Base-by-base conservation (phyloP, 1,140 invertebrate species). In the Leucophenga varia region DNA sequence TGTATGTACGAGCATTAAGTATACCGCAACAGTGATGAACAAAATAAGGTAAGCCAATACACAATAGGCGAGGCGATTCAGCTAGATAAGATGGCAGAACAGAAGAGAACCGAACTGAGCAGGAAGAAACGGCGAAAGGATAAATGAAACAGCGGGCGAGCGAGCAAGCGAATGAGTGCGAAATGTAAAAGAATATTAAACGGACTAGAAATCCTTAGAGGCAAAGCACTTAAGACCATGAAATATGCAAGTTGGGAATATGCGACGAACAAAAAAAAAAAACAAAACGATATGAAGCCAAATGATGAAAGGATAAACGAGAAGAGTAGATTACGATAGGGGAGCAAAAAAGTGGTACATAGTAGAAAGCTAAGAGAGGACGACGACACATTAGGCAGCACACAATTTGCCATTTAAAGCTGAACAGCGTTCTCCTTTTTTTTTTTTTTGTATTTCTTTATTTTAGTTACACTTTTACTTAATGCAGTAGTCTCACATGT, bases 201-300 rank as follows among this genome's bases (percentile, higher is more conserved):
- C 52, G 49, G 52, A 60, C 52, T 67, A 52, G 54, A 65, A 59
- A 58, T 56, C 58, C n/a, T n/a, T n/a, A n/a, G n/a, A n/a, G n/a
- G n/a, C n/a, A 65, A 67, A 67, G 63, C 64, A 65, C 61, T 67
- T 65, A 65, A 56, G 63, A 58, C 63, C 61, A 65, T 65, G 61
- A 65, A 65, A 67, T 65, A 65, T 67, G 61, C 61, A 65, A 54
- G 63, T 55, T 55, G 63, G 58, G 61, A 67, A 61, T 63, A 67
- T 65, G 61, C 67, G 61, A 52, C 55, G 40, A 49, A 57, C 45
- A 49, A 47, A 43, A 25, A 54, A 38, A 36, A 49, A 49, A 54
- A 42, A 44, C 18, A 47, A 41, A 40, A 41, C n/a, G 25, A 18
- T 10, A 30, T 39, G 42, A 48, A 46, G 37, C 38, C 32, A 45